These are phyloP conservation scores for Hypercompe scribonia DNA, from an alignment of 2,888 invertebrate genomes.

Conservation along the genomic window DNA sequence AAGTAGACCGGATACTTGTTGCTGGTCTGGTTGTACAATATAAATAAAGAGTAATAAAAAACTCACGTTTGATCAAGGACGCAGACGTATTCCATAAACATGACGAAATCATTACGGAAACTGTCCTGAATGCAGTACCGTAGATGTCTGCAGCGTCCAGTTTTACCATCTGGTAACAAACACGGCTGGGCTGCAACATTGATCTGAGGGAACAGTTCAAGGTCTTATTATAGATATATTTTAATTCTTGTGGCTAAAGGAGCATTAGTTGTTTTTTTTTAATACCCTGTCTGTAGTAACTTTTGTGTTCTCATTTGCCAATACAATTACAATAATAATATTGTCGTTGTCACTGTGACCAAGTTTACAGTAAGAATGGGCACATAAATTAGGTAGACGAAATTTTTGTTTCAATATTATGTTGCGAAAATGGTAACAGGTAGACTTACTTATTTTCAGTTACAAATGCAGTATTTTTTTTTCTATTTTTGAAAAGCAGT, in stretches of 20 bases:
- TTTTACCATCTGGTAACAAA: conserved; percentile 85
- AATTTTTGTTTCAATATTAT: too few relatives aligned
- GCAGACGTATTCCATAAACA: conserved; percentile 89
- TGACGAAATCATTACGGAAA: conserved; percentile 85
- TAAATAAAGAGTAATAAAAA: conserved; percentile 23
- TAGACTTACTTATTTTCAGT: too few relatives aligned
- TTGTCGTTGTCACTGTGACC: too few relatives aligned
- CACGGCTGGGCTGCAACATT: conserved; percentile 88
- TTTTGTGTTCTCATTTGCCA: too few relatives aligned
- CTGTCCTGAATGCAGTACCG: conserved; percentile 88
- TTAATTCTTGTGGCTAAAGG: background rate
- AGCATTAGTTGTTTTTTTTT: too few relatives aligned
- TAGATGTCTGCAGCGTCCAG: conserved; percentile 89
- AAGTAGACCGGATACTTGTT: background rate
- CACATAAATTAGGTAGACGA: too few relatives aligned
- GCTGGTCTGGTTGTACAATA: background rate
- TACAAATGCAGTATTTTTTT: too few relatives aligned
- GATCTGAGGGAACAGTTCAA: conserved; percentile 72
- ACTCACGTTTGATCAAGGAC: conserved; percentile 89
- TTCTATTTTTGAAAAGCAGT: too few relatives aligned
- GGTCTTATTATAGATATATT: background rate
- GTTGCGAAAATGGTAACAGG: too few relatives aligned
- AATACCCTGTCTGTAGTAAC: too few relatives aligned
- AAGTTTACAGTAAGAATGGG: too few relatives aligned
- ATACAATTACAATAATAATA: too few relatives aligned